Evolutionary conservation across 64 coral and sea anemone species (phyloP).

Genomic region (Dendronephthya gigantea): DNA sequence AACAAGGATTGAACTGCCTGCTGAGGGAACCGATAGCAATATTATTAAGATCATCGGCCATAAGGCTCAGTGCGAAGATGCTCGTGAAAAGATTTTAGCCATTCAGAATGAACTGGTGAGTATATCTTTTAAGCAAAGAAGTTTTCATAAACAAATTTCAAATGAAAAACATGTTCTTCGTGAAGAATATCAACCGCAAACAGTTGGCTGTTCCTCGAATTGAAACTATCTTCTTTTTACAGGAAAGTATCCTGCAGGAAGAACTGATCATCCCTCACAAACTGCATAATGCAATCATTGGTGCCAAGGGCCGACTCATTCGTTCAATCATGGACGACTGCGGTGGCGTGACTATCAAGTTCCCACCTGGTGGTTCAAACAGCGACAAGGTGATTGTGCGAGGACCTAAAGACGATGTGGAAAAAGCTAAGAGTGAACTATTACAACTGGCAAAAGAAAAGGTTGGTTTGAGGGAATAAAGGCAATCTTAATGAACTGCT

Average conservation of each 20-base stretch:
- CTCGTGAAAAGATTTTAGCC: conserved; percentile 71
- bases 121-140: background rate
- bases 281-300: conserved; percentile 92
- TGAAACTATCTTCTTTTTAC: too few relatives aligned
- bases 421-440: conserved; percentile 91
- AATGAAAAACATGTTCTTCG: too few relatives aligned
- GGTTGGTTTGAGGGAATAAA: conserved; percentile 13
- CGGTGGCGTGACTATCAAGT: conserved; percentile 88
- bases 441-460: conserved; percentile 76
- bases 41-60: conserved; percentile 86
- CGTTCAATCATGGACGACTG: conserved; percentile 99
- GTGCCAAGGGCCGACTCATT: conserved; percentile 86
- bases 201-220: too few relatives aligned
- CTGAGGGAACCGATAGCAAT: conserved; percentile 88
- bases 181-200: too few relatives aligned
- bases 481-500: background rate
- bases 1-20: conserved; percentile 85
- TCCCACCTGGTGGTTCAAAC: conserved; percentile 77
- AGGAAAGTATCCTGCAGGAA: conserved; percentile 76
- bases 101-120: conserved; percentile 96
- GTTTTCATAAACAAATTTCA: too few relatives aligned
- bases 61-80: conserved; percentile 74
- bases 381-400: conserved; percentile 81
- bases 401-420: conserved; percentile 92
- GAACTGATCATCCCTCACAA: conserved; percentile 75